phyloP scores from a whole-genome alignment of 2,113 vertebrate species.

The Quiscalus mexicanus region DNA sequence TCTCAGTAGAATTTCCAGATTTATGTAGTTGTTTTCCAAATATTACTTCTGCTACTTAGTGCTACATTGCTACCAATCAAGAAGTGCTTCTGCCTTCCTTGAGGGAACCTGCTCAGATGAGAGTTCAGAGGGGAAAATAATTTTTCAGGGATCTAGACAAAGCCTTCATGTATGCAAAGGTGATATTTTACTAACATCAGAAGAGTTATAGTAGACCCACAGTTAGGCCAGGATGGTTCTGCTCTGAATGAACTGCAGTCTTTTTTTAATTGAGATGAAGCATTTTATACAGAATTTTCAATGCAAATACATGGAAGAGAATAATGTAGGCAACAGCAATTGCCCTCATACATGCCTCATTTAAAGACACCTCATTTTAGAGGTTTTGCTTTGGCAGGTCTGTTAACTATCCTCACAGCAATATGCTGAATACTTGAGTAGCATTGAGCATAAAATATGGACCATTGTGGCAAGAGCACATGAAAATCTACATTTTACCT shows the following conservation, averaged over 20 bases:
- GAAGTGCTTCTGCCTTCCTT: neutral
- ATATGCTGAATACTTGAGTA: neutral
- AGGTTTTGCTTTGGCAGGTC: neutral
- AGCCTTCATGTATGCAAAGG: neutral
- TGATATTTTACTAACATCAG: neutral
- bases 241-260: neutral
- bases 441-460: neutral
- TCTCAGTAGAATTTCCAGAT: neutral
- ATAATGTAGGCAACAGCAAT: neutral
- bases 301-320: neutral
- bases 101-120: neutral
- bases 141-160: neutral
- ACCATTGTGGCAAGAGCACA: neutral
- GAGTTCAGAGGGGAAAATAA: neutral
- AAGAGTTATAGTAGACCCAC: neutral
- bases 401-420: neutral
- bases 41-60: accelerated
- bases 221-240: neutral
- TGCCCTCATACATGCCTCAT: accelerated
- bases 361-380: neutral
- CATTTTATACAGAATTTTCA: neutral
- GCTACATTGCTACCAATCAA: neutral
- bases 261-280: neutral
- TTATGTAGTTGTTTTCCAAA: neutral
- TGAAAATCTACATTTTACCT: neutral